These are phyloP conservation scores for Campodea augens DNA, from an alignment of 1,140 invertebrate species.

Conservation along the genomic window DNA sequence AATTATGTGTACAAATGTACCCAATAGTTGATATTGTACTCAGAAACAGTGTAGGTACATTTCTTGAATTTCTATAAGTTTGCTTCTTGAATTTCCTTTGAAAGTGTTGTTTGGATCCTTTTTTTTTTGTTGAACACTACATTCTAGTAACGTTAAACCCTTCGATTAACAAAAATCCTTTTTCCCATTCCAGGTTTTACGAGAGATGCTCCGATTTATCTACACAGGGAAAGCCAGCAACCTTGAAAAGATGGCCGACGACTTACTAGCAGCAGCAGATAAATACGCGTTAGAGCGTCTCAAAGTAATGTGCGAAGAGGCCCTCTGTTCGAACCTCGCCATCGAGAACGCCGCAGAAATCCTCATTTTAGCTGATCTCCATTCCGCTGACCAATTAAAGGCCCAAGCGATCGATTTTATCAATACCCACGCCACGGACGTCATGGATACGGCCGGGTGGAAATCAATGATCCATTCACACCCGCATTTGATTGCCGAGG, in stretches of 20 bases:
- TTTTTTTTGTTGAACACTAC: too few relatives aligned
- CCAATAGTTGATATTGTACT: too few relatives aligned
- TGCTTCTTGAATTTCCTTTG: too few relatives aligned
- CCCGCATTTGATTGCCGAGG: slow-evolving; percentile 94
- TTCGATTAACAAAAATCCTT: too few relatives aligned
- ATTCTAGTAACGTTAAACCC: too few relatives aligned
- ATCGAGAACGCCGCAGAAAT: slow-evolving; percentile 95
- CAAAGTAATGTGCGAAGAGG: slow-evolving; percentile 99
- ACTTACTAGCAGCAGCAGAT: slow-evolving; percentile 89
- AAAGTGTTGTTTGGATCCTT: too few relatives aligned
- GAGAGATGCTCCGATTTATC: slow-evolving; percentile 95
- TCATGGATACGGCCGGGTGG: slow-evolving; percentile 95
- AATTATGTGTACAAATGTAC: too few relatives aligned
- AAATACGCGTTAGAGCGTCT: slow-evolving; percentile 94
- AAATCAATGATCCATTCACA: slow-evolving; percentile 92
- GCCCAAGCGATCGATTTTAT: slow-evolving; percentile 98
- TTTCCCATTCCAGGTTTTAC: too few relatives aligned
- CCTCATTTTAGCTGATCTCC: slow-evolving; percentile 90
- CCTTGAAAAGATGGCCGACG: slow-evolving; percentile 94
- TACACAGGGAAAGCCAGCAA: slow-evolving; percentile 92
- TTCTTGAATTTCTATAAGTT: too few relatives aligned
- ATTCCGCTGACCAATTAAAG: slow-evolving; percentile 96
- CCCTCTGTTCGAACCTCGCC: slow-evolving; percentile 81
- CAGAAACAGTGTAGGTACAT: too few relatives aligned
- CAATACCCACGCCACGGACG: slow-evolving; percentile 95